These are phyloP conservation scores for Numida meleagris DNA, from an alignment of 2,113 vertebrate genomes.

Conservation along the genomic window DNA sequence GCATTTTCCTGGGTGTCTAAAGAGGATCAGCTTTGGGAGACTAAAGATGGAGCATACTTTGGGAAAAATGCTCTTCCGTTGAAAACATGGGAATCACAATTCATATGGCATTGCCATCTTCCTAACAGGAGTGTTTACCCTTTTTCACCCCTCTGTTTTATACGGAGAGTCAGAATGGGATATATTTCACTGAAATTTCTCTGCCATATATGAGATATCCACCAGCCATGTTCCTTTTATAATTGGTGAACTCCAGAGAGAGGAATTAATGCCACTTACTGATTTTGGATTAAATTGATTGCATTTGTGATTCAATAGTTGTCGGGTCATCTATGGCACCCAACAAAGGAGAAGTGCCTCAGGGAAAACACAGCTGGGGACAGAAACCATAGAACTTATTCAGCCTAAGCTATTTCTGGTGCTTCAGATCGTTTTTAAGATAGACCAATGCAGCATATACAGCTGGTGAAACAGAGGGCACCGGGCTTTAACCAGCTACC, in stretches of 20 bases:
- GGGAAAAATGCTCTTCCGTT: not conserved
- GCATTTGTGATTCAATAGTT: not conserved
- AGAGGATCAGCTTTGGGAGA: not conserved
- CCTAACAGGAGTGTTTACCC: not conserved
- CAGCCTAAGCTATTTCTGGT: not conserved
- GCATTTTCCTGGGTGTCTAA: not conserved
- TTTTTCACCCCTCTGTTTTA: not conserved
- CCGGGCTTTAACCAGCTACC: not conserved
- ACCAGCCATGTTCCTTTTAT: not conserved
- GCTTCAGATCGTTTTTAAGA: not conserved
- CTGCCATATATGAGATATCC: not conserved
- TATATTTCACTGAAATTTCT: not conserved
- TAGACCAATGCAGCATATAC: not conserved
- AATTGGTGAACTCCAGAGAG: not conserved
- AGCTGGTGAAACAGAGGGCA: not conserved
- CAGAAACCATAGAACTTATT: fast-evolving
- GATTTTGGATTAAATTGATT: not conserved
- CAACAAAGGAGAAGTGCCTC: not conserved
- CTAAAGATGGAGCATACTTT: not conserved
- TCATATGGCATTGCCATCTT: not conserved
- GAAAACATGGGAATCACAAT: not conserved
- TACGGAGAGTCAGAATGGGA: not conserved
- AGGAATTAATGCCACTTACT: not conserved
- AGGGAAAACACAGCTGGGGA: not conserved
- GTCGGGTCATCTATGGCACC: not conserved